Conservation (phyloP, 2,797 vertebrate genomes). For the Hemibagrus guttatus region DNA sequence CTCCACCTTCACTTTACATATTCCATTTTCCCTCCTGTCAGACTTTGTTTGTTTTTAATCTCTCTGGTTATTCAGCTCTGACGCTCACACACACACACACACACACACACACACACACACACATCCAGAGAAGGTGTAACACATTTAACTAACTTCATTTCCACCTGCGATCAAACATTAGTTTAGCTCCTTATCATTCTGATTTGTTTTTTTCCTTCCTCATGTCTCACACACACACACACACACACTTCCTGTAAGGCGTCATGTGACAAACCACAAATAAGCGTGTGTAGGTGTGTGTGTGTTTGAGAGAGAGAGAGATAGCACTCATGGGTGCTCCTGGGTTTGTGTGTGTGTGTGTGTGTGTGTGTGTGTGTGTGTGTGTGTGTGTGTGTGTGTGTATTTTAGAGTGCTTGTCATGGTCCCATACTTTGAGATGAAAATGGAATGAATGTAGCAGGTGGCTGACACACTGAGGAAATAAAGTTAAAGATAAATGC, state of each 20-base stretch:
- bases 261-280: neutral
- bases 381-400: neutral
- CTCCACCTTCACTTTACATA: constrained; percentile 21
- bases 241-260: neutral
- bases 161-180: neutral
- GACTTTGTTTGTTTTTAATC: constrained; percentile 45
- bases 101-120: constrained; percentile 6
- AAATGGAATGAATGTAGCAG: constrained; percentile 14
- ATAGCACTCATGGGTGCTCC: neutral
- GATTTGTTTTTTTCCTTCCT: neutral
- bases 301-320: too few relatives aligned
- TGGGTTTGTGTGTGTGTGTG: neutral
- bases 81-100: neutral
- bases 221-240: neutral
- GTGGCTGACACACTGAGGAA: constrained; percentile 14
- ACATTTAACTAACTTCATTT: neutral
- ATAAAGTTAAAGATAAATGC: constrained; percentile 17
- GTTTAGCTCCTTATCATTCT: neutral
- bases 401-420: neutral
- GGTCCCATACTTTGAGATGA: constrained; percentile 11
- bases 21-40: constrained; percentile 34
- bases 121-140: neutral
- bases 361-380: neutral
- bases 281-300: neutral
- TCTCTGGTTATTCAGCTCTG: constrained; percentile 34